Conservation (phyloP, 2,113 vertebrate species). For the Peromyscus leucopus region DNA sequence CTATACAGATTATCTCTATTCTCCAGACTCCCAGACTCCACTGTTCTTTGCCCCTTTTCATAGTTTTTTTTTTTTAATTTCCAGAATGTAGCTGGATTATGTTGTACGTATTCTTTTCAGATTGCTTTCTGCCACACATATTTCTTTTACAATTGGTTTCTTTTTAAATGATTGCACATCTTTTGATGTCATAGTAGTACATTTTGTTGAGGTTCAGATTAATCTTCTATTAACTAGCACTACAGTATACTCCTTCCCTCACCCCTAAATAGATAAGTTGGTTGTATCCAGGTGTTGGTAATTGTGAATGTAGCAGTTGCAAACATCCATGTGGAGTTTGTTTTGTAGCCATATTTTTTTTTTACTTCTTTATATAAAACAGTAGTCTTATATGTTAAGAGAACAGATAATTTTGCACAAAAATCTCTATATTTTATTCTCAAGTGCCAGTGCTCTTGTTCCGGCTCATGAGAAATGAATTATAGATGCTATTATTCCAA, state of each 20-base stretch:
- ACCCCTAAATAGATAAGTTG: background rate
- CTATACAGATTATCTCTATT: background rate
- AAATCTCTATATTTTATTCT: background rate
- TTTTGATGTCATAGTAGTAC: background rate
- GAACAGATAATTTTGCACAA: background rate
- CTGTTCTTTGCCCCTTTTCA: background rate
- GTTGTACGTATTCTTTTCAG: background rate
- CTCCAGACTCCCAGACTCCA: background rate
- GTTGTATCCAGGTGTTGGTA: background rate
- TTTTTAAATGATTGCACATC: background rate
- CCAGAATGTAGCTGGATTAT: background rate
- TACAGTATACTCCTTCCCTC: background rate
- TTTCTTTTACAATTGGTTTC: background rate
- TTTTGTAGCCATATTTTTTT: background rate
- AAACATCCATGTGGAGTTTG: no score
- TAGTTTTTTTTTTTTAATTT: background rate
- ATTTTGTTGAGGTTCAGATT: background rate
- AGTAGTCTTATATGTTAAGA: background rate
- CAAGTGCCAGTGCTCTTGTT: background rate
- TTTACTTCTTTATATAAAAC: background rate
- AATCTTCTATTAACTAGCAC: background rate
- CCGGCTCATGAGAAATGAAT: background rate
- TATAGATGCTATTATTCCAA: background rate
- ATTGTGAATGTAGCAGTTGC: background rate
- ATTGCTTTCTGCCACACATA: background rate